Percentiles rank a stretch among this genome's conserved stretches.
phyloP scores from a whole-genome alignment of 2,113 vertebrate genomes.

The Cygnus buccinator region DNA sequence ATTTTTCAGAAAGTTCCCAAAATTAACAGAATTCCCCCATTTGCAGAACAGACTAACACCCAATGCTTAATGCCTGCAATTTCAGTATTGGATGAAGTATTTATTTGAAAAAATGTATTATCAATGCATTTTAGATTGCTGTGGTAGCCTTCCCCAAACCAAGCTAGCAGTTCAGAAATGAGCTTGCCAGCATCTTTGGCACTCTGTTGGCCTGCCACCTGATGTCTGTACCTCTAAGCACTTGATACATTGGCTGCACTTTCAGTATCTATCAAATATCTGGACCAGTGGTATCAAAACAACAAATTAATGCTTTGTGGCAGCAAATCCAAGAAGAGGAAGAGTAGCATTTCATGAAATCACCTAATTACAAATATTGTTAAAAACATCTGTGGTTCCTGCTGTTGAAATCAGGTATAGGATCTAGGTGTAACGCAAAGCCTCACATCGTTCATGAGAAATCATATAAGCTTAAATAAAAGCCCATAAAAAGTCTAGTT shows the following conservation, averaged over 20 bases:
- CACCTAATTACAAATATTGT: not conserved
- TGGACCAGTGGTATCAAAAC: not conserved
- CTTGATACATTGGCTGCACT: conserved; percentile 39
- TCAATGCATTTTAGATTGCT: not conserved
- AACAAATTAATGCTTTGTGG: conserved; percentile 24
- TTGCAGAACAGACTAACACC: not conserved
- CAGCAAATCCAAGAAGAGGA: not conserved
- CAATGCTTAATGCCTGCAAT: not conserved
- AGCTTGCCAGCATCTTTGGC: conserved; percentile 38
- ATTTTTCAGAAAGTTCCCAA: not conserved
- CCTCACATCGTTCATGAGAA: not conserved
- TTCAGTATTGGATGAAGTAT: not conserved
- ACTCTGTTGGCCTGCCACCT: not conserved
- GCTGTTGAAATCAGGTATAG: not conserved
- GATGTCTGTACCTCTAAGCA: not conserved
- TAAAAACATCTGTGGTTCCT: not conserved
- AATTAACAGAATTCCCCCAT: not conserved
- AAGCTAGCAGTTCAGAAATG: not conserved
- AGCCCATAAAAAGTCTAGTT: not conserved
- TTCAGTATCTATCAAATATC: conserved; percentile 15
- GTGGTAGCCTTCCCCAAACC: not conserved
- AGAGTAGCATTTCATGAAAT: not conserved
- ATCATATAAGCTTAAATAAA: conserved; percentile 17
- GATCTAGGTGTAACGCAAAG: not conserved
- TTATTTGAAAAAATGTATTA: conserved; percentile 1